Percentiles rank a stretch among this genome's conserved stretches.
Evolutionary conservation across 2,797 vertebrate species (phyloP).

Genomic region (Rallus crepitans): DNA sequence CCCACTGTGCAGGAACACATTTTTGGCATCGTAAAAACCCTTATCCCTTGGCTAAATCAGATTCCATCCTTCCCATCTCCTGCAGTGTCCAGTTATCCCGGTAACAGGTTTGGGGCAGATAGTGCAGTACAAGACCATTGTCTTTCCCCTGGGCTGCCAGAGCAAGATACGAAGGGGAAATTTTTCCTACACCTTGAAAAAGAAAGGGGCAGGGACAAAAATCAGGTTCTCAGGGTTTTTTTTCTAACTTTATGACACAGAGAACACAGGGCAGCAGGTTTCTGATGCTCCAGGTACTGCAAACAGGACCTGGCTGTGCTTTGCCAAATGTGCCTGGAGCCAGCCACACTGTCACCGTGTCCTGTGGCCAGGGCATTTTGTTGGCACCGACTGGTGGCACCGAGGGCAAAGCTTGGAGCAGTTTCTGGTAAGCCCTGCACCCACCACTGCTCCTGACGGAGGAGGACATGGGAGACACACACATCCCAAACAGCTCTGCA

Average conservation of each 20-base stretch:
- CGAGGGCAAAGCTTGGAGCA: neutral
- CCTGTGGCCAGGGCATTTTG: fast-evolving
- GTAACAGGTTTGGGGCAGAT: neutral
- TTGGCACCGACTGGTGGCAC: neutral
- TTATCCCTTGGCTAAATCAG: neutral
- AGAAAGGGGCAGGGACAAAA: neutral
- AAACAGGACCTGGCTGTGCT: neutral
- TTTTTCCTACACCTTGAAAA: neutral
- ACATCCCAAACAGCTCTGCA: neutral
- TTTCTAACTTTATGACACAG: neutral
- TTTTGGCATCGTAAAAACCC: neutral
- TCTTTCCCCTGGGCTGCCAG: neutral
- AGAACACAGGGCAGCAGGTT: neutral
- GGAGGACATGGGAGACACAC: neutral
- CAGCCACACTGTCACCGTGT: fast-evolving
- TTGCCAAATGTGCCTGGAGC: neutral
- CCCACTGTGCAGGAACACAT: neutral
- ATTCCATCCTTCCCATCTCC: neutral
- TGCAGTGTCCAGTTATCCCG: neutral
- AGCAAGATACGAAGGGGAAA: fast-evolving
- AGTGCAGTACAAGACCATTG: neutral
- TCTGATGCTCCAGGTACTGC: fast-evolving
- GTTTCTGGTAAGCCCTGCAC: neutral
- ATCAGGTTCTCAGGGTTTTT: fast-evolving
- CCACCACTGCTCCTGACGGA: neutral